These are phyloP conservation scores for Brienomyrus longianalis DNA, from an alignment of 2,113 vertebrate genomes.

Conservation along the genomic window DNA sequence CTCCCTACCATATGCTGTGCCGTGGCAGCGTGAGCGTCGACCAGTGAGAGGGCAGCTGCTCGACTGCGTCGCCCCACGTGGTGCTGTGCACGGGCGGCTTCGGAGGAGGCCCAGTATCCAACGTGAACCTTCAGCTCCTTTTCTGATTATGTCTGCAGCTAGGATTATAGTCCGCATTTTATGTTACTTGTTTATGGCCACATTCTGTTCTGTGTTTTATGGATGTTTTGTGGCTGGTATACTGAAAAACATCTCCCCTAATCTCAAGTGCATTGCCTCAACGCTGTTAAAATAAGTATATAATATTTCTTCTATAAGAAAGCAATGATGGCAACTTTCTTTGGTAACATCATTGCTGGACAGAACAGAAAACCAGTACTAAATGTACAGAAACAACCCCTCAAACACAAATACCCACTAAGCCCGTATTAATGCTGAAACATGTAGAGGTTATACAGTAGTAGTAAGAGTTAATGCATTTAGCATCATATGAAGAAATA, in stretches of 20 bases:
- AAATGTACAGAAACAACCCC: not conserved
- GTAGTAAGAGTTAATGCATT: not conserved
- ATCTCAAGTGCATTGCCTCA: not conserved
- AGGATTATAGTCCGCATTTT: not conserved
- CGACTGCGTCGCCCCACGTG: conserved; percentile 21
- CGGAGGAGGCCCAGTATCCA: not conserved
- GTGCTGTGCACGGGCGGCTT: not conserved
- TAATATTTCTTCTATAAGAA: not conserved
- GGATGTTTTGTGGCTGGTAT: not conserved
- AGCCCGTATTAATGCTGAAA: not conserved
- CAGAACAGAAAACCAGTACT: not conserved
- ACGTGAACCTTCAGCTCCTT: not conserved
- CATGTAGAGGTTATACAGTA: not conserved
- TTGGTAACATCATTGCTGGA: not conserved
- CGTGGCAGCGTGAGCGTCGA: conserved; percentile 47
- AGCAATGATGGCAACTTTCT: not conserved
- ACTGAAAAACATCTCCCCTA: not conserved
- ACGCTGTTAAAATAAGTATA: not conserved
- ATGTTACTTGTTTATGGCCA: not conserved
- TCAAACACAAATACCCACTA: not conserved
- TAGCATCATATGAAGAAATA: not conserved
- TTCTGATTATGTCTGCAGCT: not conserved
- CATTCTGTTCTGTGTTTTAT: not conserved
- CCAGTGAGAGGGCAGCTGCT: conserved; percentile 64
- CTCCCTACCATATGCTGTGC: conserved; percentile 48